Evolutionary conservation across 1,140 invertebrate species (phyloP).

Genomic region (Calliphora vicina): DNA sequence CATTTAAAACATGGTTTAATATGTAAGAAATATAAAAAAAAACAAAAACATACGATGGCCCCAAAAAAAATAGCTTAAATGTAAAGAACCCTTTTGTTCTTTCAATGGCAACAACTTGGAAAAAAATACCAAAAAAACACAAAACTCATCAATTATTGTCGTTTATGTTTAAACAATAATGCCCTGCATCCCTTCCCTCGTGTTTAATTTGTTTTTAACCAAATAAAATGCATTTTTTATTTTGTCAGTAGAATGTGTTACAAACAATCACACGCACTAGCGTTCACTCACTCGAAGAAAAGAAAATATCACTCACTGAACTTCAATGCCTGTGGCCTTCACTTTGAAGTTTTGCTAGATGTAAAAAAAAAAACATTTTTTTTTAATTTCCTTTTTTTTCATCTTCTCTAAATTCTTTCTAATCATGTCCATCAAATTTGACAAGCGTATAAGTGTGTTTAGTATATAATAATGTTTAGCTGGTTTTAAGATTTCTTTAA

Average conservation of each 20-base stretch:
- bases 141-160: conserved; percentile 31
- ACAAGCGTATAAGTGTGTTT: conserved; percentile 2
- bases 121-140: not conserved
- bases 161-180: conserved; percentile 14
- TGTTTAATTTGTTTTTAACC: not conserved
- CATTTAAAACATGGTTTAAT: conserved; percentile 6
- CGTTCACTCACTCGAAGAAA: not conserved
- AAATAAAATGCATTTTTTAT: not conserved
- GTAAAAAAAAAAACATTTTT: not conserved
- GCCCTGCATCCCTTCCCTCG: not conserved
- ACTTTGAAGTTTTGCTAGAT: conserved; percentile 16
- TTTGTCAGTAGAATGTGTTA: not conserved
- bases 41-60: not conserved
- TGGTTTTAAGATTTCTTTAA: not conserved
- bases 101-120: not conserved
- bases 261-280: not conserved
- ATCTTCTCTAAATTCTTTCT: conserved; percentile 16
- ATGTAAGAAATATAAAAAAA: not conserved
- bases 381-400: not conserved
- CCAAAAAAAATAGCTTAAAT: not conserved
- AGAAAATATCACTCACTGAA: conserved; percentile 13
- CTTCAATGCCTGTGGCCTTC: conserved; percentile 18
- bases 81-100: not conserved
- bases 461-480: not conserved
- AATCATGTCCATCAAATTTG: conserved; percentile 24